Evolutionary conservation across 1,140 invertebrate species (phyloP), one percentile per base, ranked within the genome.

Genomic region (Streblospio benedicti): DNA sequence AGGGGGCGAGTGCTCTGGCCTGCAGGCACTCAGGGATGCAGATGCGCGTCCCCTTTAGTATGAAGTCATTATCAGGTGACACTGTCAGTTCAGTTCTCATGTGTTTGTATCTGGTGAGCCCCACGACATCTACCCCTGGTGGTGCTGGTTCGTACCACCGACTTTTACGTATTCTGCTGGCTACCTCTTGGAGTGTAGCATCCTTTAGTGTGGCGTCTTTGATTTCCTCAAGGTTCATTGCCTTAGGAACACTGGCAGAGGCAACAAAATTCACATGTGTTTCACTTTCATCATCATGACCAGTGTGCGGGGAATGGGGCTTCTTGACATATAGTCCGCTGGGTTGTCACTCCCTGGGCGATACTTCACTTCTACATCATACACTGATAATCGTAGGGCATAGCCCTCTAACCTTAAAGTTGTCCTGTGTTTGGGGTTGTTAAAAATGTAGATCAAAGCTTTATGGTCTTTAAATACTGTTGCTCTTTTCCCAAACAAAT

Each of bases 11-110:
- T 4, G 56, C 45, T 50, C 47, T 18, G n/a, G 27, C 51, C 3
- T 63, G 53, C 30, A 64, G 52, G 2, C 23, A 9, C 2, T 56
- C 28, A 16, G 62, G 62, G 57, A 64, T 32, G 27, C 62, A 43
- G 25, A 64, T 3, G 23, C 49, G 16, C 31, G 49, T 51, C 4
- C 20, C 49, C 12, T 28, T 23, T 20, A 23, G 27, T 20, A 51
- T 51, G 1, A 51, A 0, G 16, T 28, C 27, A 51, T 51, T 28
- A n/a, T n/a, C n/a, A n/a, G n/a, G 49, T 51, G 27, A 25, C 44
- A 45, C 18, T 4, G 44, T 0, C 4, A 45, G 44, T 14, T 45
- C 44, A 45, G 4, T 25, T 4, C 27, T 4, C 18, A 45, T 45
- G 44, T 45, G 20, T 1, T 45, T 4, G 0, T 23, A 45, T 6